These are phyloP conservation scores for Epizoanthus scotinus DNA, from an alignment of 92 coral and sea anemone species.

Conservation along the genomic window DNA sequence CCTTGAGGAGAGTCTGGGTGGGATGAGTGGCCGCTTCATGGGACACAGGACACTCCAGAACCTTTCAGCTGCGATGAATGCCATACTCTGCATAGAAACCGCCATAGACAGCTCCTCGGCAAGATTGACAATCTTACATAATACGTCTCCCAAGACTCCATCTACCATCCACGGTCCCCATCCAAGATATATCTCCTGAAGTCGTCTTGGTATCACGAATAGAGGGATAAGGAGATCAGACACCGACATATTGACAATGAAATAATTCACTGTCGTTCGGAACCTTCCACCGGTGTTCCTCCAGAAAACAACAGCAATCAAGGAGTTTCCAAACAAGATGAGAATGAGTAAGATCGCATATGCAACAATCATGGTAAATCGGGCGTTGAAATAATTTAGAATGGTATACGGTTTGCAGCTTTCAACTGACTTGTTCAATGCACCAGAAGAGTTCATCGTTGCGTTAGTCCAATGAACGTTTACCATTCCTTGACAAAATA, in stretches of 20 bases:
- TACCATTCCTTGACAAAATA: too few species aligned
- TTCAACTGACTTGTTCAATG: too few species aligned
- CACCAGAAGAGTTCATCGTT: too few species aligned
- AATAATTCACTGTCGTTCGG: slow-evolving; percentile 19
- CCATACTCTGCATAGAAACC: slow-evolving; percentile 38
- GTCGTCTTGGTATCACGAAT: slow-evolving; percentile 35
- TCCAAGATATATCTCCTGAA: slow-evolving; percentile 30
- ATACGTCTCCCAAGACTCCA: slow-evolving; percentile 9
- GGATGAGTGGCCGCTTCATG: slow-evolving; percentile 17
- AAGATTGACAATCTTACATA: slow-evolving; percentile 27
- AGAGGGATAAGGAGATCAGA: slow-evolving; percentile 28
- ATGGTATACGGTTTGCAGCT: too few species aligned
- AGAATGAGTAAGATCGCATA: neutral
- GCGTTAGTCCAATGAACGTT: too few species aligned
- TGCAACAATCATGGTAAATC: too few species aligned
- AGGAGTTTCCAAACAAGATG: slow-evolving; percentile 10
- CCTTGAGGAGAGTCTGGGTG: neutral
- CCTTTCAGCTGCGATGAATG: slow-evolving; percentile 24
- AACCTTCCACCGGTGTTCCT: slow-evolving; percentile 25
- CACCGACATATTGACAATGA: slow-evolving; percentile 33
- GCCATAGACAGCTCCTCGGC: slow-evolving; percentile 34
- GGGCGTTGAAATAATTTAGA: too few species aligned
- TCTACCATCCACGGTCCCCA: slow-evolving; percentile 34
- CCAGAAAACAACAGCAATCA: slow-evolving; percentile 14
- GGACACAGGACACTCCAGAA: slow-evolving; percentile 33